phyloP scores from a whole-genome alignment of 2,797 vertebrate genomes.

The Selene dorsalis region DNA sequence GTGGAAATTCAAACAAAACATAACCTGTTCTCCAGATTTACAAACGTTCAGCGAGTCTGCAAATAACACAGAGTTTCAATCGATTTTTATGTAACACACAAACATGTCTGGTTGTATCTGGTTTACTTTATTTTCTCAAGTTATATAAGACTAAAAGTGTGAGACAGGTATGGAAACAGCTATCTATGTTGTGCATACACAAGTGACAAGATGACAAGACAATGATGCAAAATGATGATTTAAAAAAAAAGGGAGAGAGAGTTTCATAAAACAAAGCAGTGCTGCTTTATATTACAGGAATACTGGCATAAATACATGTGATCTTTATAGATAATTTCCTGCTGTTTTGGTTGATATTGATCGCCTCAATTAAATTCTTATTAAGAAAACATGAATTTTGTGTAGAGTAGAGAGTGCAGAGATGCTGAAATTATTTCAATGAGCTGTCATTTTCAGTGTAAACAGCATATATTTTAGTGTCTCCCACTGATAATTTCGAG shows the following conservation, averaged over 20 bases:
- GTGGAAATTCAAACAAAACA: neutral
- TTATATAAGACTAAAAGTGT: neutral
- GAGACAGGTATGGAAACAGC: constrained; percentile 1
- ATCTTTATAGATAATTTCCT: neutral
- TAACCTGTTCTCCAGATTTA: neutral
- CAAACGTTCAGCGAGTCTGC: neutral
- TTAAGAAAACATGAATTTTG: neutral
- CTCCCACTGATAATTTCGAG: neutral
- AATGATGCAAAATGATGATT: neutral
- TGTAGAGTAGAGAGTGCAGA: too few relatives aligned
- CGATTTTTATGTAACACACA: neutral
- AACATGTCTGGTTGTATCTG: neutral
- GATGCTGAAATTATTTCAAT: neutral
- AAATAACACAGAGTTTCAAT: neutral
- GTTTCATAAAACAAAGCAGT: neutral
- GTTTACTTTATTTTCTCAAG: neutral
- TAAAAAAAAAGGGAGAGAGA: neutral
- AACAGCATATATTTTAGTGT: accelerated
- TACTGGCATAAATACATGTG: neutral
- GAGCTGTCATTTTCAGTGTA: neutral
- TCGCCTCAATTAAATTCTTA: neutral
- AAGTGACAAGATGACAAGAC: neutral
- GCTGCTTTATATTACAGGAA: neutral
- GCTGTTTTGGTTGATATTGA: neutral
- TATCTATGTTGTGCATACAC: neutral